Evolutionary conservation across 2,797 vertebrate genomes (phyloP).

Genomic region (Percopsis omiscomaycus): DNA sequence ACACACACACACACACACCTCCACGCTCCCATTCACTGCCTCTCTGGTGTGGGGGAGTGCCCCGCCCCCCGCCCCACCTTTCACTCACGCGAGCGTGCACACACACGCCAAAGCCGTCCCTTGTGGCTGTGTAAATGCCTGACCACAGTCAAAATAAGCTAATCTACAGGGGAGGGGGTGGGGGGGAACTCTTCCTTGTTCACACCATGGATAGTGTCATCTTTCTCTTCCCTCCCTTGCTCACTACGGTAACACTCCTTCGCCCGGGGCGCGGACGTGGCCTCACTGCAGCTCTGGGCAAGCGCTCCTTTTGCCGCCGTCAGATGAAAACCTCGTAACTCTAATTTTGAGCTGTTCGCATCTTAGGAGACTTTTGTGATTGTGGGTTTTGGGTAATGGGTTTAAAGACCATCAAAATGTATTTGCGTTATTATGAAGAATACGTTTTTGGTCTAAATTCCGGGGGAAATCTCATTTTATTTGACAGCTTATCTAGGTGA

Average conservation of each 20-base stretch:
- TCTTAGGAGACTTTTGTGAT: too few relatives aligned
- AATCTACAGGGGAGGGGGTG: conserved; percentile 85
- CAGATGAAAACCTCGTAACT: conserved; percentile 57
- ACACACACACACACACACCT: conserved; percentile 58
- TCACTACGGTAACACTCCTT: conserved; percentile 49
- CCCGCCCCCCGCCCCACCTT: conserved; percentile 32
- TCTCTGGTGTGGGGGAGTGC: conserved; percentile 72
- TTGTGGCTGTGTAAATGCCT: conserved; percentile 80
- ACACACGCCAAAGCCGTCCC: conserved; percentile 41
- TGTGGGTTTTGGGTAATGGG: too few relatives aligned
- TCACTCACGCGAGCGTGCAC: conserved; percentile 8
- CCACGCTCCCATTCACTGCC: conserved; percentile 61
- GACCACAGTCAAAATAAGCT: conserved; percentile 93
- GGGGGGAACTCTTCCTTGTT: conserved; percentile 85
- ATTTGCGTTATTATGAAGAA: too few relatives aligned
- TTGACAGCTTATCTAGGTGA: too few relatives aligned
- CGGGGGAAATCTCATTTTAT: too few relatives aligned
- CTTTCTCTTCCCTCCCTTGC: conserved; percentile 69
- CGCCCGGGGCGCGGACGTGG: conserved; percentile 51
- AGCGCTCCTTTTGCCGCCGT: too few relatives aligned
- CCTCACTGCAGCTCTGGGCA: conserved; percentile 49
- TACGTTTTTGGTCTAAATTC: too few relatives aligned
- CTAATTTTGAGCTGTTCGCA: not conserved
- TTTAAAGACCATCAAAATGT: too few relatives aligned
- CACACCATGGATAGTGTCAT: conserved; percentile 78